Conservation (phyloP, 2,113 vertebrate genomes). For the Penelope pileata region DNA sequence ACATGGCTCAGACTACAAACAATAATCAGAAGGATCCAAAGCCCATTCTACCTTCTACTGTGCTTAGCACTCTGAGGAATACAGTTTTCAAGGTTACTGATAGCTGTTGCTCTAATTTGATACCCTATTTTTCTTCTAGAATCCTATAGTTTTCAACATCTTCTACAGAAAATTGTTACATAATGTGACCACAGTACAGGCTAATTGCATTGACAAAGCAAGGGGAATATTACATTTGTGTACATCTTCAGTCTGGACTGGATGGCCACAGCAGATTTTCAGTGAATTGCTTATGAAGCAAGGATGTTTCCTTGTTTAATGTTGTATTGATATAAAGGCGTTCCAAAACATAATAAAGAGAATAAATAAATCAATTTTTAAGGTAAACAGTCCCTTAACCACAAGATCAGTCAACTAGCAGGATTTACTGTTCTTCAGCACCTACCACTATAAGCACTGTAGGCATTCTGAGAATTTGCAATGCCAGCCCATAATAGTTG, state of each 20-base stretch:
- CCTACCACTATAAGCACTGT: background rate
- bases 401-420: background rate
- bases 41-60: background rate
- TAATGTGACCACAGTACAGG: background rate
- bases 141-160: background rate
- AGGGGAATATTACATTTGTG: background rate
- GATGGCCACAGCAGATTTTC: background rate
- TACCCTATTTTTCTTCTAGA: background rate
- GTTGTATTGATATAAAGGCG: background rate
- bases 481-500: background rate
- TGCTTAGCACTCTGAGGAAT: background rate
- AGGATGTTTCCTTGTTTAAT: background rate
- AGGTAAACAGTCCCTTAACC: background rate
- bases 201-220: background rate
- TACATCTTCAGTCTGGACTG: background rate
- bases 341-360: background rate
- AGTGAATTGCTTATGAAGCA: background rate
- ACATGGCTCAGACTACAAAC: background rate
- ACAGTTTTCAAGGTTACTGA: background rate
- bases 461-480: background rate
- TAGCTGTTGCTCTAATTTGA: background rate
- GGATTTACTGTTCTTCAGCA: background rate
- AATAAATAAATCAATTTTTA: background rate
- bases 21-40: background rate
- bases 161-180: background rate